A percentile compares a stretch with the other conserved stretches of the same genome.
phyloP scores from a whole-genome alignment of 37 sponge, comb jelly and placozoan species.

The Petrosia ficiformis region DNA sequence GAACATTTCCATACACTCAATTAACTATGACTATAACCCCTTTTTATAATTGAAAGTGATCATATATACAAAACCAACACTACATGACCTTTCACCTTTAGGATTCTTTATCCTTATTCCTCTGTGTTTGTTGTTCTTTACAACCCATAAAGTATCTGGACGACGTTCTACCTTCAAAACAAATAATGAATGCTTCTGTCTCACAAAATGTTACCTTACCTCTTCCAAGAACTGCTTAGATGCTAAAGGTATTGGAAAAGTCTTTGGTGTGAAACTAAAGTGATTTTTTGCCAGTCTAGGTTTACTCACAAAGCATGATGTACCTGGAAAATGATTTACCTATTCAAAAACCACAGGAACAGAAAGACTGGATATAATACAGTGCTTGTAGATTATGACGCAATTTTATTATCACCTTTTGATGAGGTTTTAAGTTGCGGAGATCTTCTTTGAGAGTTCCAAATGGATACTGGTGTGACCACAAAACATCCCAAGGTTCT shows the following conservation, averaged over 20 bases:
- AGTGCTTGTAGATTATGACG: constrained; percentile 1
- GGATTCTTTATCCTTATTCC: constrained; percentile 42
- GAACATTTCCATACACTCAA: too few species aligned
- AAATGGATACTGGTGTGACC: constrained; percentile 75
- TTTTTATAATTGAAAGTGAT: too few species aligned
- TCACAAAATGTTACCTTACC: constrained; percentile 7
- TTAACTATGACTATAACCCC: too few species aligned
- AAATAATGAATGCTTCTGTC: not conserved
- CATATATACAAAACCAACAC: too few species aligned
- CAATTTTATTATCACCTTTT: constrained; percentile 29
- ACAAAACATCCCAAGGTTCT: constrained; percentile 56
- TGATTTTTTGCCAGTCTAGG: constrained; percentile 31
- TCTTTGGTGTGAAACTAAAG: constrained; percentile 35
- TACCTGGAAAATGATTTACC: constrained; percentile 72
- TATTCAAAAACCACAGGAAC: constrained; percentile 1
- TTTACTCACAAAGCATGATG: constrained; percentile 55
- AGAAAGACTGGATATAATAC: not conserved
- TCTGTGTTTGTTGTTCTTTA: constrained; percentile 68
- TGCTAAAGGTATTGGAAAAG: constrained; percentile 49
- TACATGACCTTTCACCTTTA: constrained; percentile 42
- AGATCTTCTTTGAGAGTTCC: not conserved
- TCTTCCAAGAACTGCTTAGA: constrained; percentile 27
- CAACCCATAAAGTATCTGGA: constrained; percentile 63
- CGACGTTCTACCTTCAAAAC: not conserved
- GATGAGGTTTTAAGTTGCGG: constrained; percentile 40